phyloP scores from a whole-genome alignment of 2,888 invertebrate species.

The Dioctria linearis region DNA sequence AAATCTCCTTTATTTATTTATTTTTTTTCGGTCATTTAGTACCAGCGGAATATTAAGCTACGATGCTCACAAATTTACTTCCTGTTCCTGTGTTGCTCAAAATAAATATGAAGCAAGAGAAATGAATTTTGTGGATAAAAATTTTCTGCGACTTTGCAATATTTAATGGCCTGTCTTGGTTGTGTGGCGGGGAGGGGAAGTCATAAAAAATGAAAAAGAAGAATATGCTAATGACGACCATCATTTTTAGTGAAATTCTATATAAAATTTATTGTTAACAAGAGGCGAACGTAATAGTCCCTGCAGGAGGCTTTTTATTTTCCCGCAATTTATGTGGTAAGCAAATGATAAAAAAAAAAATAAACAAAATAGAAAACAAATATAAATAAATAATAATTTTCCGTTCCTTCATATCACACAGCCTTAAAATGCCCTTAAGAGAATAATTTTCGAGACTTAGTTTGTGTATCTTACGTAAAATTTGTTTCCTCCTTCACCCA shows the following conservation, averaged over 20 bases:
- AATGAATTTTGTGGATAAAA: no score
- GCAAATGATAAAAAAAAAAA: no score
- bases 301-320: background rate
- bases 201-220: background rate
- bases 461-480: conserved; percentile 24
- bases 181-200: background rate
- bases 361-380: background rate
- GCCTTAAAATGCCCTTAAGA: background rate
- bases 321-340: background rate
- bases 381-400: conserved; percentile 36
- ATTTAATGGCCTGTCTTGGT: background rate
- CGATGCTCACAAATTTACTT: background rate
- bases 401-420: background rate
- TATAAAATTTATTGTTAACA: conserved; percentile 3
- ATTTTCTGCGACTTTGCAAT: background rate
- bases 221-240: conserved; percentile 3
- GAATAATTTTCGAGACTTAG: background rate
- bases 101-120: background rate
- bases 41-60: background rate
- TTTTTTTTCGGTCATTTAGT: conserved; percentile 1
- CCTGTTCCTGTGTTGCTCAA: background rate
- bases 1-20: background rate
- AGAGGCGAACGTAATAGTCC: background rate
- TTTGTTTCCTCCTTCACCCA: conserved; percentile 16
- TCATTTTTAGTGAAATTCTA: background rate